Evolutionary conservation across 2,888 invertebrate species (phyloP), one percentile per base, ranked within the genome.

Genomic region (Eledona agricola): DNA sequence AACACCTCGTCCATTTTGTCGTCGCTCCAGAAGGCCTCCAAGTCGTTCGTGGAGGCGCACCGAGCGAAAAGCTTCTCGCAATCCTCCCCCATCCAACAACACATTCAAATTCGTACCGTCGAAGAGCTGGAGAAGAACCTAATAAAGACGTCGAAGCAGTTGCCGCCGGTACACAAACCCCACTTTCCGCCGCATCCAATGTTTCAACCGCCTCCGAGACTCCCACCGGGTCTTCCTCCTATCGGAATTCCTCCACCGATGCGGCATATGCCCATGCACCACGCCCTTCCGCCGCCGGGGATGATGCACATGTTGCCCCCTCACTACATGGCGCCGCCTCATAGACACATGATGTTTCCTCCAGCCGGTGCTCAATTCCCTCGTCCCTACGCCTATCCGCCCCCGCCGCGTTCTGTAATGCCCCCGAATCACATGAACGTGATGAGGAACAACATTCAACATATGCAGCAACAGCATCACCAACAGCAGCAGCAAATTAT

Each of bases 121-220:
- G 88, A 89, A 66, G 88, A 89, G 70, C 62, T 89, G 66, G 89
- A 89, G 69, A 79, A 86, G 25, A 85, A 84, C 62, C 75, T 89
- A 43, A 80, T 86, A 1, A 81, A 82, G 51, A 63, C 56, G 32
- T 64, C 60, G 16, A 67, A 69, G 23, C 67, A 64, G 31, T 65
- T 60, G 22, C 55, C 62, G 22, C 75, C 64, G 17, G 65, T 59
- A 16, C 64, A 62, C 11, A 65, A 65, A 25, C 65, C 71, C 1
- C 71, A 70, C n/a, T 31, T 43, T 4, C 38, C 17, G 5, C 43
- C 53, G 12, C 52, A 52, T 6, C 46, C 47, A 1, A 10, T 52
- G 25, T 42, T 38, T 5, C 47, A 40, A 28, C 43, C 43, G 7
- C 57, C 70, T 57, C 59, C 54, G 7, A 47, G 50, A 10, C 60